Percentiles rank a stretch among this genome's conserved stretches.
phyloP scores from a whole-genome alignment of 2,113 vertebrate genomes.

The Chunga burmeisteri region DNA sequence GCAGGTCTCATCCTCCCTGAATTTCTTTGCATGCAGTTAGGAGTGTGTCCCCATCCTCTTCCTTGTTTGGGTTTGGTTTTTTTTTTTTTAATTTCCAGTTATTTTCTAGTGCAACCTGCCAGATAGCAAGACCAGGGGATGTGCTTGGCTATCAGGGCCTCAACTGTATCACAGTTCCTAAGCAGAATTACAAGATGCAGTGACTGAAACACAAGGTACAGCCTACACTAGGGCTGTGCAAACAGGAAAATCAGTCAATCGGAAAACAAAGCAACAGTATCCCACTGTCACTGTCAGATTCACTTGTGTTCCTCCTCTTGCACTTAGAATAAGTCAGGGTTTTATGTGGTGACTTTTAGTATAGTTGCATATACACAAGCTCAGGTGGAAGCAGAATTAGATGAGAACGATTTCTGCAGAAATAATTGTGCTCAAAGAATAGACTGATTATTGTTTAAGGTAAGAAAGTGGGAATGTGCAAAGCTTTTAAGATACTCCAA shows the following conservation, averaged over 20 bases:
- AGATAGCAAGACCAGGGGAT: neutral
- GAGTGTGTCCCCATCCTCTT: fast-evolving
- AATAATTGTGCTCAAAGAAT: neutral
- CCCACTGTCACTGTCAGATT: neutral
- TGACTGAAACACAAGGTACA: neutral
- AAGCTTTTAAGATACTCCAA: neutral
- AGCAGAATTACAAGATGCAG: neutral
- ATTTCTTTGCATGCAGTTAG: neutral
- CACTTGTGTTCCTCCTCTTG: neutral
- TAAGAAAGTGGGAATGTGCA: neutral
- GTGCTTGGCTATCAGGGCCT: neutral
- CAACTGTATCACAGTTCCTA: neutral
- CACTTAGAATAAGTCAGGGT: neutral
- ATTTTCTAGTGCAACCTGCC: neutral
- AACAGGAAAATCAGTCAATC: neutral
- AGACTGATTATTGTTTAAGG: neutral
- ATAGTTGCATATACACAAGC: neutral
- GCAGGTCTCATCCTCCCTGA: neutral
- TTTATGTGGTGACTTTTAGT: neutral
- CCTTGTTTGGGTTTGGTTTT: neutral
- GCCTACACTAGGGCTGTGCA: neutral
- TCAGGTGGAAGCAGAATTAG: neutral
- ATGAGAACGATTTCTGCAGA: neutral
- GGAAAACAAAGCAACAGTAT: neutral
- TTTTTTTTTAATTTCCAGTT: neutral